These are phyloP conservation scores for Drosophila sp. DNA, from an alignment of 1,140 invertebrate species.

Conservation along the genomic window DNA sequence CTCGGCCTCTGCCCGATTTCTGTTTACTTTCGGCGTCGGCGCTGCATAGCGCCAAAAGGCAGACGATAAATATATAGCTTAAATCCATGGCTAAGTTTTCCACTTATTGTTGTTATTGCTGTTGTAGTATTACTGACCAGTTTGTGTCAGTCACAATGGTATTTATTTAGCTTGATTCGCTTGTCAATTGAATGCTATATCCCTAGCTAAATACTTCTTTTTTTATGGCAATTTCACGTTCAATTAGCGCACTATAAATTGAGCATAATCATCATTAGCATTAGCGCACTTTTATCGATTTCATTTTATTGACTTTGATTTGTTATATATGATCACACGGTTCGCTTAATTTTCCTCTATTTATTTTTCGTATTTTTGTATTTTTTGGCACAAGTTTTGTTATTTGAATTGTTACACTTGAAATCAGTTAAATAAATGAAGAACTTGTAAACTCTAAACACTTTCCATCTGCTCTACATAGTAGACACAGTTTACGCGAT, in stretches of 20 bases:
- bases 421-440: conserved; percentile 38
- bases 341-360: conserved; percentile 14
- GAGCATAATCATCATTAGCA: conserved; percentile 80
- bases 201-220: conserved; percentile 31
- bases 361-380: not conserved
- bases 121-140: conserved; percentile 17
- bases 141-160: conserved; percentile 42
- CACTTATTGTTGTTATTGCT: conserved; percentile 27
- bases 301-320: conserved; percentile 34
- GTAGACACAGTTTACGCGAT: conserved; percentile 26
- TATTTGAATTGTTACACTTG: conserved; percentile 32
- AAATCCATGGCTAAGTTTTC: conserved; percentile 73
- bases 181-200: conserved; percentile 28
- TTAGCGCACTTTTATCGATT: conserved; percentile 57
- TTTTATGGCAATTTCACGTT: conserved; percentile 72
- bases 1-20: conserved; percentile 80
- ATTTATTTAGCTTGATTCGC: conserved; percentile 29
- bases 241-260: conserved; percentile 84
- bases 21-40: conserved; percentile 78
- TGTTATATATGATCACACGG: conserved; percentile 30
- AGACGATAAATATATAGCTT: conserved; percentile 72
- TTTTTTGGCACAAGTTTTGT: conserved; percentile 6
- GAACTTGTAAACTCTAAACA: conserved; percentile 15
- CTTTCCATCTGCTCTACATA: conserved; percentile 45
- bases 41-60: conserved; percentile 73